Percentiles rank a stretch among this genome's conserved stretches.
phyloP scores from a whole-genome alignment of 2,113 vertebrate genomes.

The Petrocephalus microphthalmus region DNA sequence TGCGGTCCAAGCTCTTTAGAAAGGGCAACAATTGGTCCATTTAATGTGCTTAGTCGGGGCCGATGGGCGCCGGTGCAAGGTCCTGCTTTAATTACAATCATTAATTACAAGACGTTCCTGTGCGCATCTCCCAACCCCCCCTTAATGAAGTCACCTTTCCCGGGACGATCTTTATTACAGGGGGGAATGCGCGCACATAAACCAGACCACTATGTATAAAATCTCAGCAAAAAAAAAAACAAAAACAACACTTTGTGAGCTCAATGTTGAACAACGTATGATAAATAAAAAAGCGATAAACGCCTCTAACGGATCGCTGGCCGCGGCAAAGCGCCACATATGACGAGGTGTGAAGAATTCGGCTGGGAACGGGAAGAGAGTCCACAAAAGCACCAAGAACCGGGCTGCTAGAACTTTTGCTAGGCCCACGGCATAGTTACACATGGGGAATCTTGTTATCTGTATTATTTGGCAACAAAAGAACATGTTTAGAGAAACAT shows the following conservation, averaged over 20 bases:
- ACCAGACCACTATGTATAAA: too few relatives aligned
- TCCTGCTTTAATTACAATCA: neutral
- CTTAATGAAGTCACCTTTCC: neutral
- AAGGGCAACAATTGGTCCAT: conserved; percentile 7
- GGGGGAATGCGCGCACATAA: too few relatives aligned
- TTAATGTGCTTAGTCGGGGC: conserved; percentile 12
- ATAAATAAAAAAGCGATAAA: neutral
- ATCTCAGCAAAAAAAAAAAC: too few relatives aligned
- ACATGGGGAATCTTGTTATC: neutral
- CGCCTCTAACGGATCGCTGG: neutral
- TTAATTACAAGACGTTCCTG: neutral
- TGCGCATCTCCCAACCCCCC: neutral
- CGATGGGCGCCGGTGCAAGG: neutral
- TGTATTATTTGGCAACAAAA: neutral
- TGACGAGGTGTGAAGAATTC: neutral
- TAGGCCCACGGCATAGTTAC: neutral
- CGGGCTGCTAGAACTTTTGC: neutral
- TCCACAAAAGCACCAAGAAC: neutral
- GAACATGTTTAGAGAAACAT: neutral
- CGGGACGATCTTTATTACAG: neutral
- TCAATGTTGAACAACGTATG: neutral
- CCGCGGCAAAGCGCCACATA: neutral
- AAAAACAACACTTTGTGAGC: neutral
- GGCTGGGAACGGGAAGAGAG: neutral
- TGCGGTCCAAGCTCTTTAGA: neutral